These are phyloP conservation scores for Haliaeetus leucogaster DNA, from an alignment of 2,113 vertebrate genomes.

Conservation along the genomic window DNA sequence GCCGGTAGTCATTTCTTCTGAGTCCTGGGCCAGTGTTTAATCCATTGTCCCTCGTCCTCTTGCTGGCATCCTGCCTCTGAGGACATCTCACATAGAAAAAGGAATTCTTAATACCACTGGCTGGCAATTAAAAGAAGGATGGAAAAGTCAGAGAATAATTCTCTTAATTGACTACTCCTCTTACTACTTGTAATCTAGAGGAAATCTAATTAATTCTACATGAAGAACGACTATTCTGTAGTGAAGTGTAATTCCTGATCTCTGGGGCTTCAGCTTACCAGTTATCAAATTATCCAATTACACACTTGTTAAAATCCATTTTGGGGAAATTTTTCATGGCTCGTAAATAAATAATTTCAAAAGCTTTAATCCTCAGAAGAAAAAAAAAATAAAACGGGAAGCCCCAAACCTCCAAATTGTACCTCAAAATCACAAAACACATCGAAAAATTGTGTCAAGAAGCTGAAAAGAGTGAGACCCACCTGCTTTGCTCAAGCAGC, in stretches of 20 bases:
- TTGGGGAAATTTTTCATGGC: conserved; percentile 32
- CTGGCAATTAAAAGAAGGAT: conserved; percentile 14
- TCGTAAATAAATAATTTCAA: conserved; percentile 44
- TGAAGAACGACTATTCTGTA: conserved; percentile 15
- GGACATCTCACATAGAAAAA: neutral
- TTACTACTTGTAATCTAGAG: conserved; percentile 40
- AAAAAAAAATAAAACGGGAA: neutral
- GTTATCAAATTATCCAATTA: conserved; percentile 51
- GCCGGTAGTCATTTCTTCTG: fast-evolving
- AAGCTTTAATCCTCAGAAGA: neutral
- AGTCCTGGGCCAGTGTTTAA: neutral
- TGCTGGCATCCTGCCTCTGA: neutral
- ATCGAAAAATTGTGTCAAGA: neutral
- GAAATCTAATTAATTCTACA: conserved; percentile 64
- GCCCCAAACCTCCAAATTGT: fast-evolving
- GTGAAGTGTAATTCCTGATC: conserved; percentile 38
- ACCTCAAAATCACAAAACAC: neutral
- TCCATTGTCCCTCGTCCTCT: neutral
- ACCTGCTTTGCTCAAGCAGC: neutral
- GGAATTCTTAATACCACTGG: neutral
- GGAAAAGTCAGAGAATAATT: conserved; percentile 40
- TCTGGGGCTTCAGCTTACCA: conserved; percentile 36
- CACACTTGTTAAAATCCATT: conserved; percentile 51
- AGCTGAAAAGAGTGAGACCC: neutral
- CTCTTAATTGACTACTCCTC: conserved; percentile 36